phyloP scores from a whole-genome alignment of 2,888 invertebrate species.

The Colletes collaris region DNA sequence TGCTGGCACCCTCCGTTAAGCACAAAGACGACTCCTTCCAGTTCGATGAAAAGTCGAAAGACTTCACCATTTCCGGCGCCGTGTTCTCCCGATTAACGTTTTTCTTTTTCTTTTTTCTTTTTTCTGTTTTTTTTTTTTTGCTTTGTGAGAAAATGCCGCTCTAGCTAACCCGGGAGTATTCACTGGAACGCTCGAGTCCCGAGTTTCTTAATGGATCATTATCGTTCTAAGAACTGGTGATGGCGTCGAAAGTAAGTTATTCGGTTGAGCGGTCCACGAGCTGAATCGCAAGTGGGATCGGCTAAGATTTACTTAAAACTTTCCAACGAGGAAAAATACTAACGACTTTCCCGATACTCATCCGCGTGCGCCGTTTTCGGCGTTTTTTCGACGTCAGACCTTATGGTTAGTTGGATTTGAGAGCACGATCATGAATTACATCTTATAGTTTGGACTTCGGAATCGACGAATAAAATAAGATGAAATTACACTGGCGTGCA shows the following conservation, averaged over 20 bases:
- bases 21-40: conserved; percentile 72
- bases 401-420: too few species aligned
- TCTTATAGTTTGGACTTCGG: too few species aligned
- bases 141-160: conserved; percentile 31
- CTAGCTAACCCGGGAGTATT: conserved; percentile 52
- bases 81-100: conserved; percentile 64
- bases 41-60: conserved; percentile 71
- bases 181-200: conserved; percentile 62
- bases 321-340: conserved; percentile 43
- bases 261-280: conserved; percentile 49
- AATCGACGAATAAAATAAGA: too few species aligned
- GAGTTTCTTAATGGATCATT: conserved; percentile 70
- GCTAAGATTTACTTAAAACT: conserved; percentile 64
- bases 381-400: conserved; percentile 1
- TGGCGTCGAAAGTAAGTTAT: conserved; percentile 65
- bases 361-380: not conserved
- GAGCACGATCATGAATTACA: too few species aligned
- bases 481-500: too few species aligned
- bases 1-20: conserved; percentile 56
- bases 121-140: conserved; percentile 1
- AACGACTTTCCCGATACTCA: conserved; percentile 14
- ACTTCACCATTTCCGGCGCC: conserved; percentile 59
- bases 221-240: conserved; percentile 58
- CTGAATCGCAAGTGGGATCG: conserved; percentile 64
- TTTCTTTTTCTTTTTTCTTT: conserved; percentile 10